Evolutionary conservation across 1,140 invertebrate genomes (phyloP), one percentile per base, ranked within the genome.

Genomic region (Dinoponera quadriceps): DNA sequence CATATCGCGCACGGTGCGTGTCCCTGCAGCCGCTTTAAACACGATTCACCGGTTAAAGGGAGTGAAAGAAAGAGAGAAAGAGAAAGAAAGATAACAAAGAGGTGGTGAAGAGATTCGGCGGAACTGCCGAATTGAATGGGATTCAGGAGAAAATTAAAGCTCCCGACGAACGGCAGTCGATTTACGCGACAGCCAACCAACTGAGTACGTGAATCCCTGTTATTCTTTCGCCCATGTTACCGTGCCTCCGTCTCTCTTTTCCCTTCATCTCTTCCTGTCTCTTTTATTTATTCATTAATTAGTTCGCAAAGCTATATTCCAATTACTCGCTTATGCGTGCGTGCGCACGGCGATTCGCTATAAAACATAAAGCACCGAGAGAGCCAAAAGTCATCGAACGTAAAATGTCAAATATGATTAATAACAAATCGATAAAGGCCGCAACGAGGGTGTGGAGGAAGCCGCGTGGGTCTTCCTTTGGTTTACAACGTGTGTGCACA

Each of bases 91-190:
- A 25, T n/a, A 54, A 48, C 60, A 22, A 48, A 25, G 22, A 33
- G 7, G 63, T 78, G 48, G 49, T 33, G 63, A 5, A 25, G 38
- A 38, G 33, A 82, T 51, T 69, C 44, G 49, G 7, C 11, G 25
- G 48, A 33, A 22, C 55, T 25, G n/a, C 81, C 72, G 57, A 62
- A 88, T 86, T 82, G 73, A 16, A 78, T 63, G 29, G 27, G 66
- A 81, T 84, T 72, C 74, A 77, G 77, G 63, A 81, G 72, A 86
- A 88, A 89, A 86, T 88, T 81, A 86, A 83, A 88, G 48, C 86
- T 81, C 22, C 66, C 71, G 51, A 69, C 54, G 55, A 71, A 55
- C 20, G 0, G 81, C 71, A 33, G 59, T 44, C 81, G 51, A 57
- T 13, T 25, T 44, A 44, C 38, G 38, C 7, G 38, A 44, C 38